Conservation (phyloP, 2,888 invertebrate genomes). For the Stegophylla sp. region DNA sequence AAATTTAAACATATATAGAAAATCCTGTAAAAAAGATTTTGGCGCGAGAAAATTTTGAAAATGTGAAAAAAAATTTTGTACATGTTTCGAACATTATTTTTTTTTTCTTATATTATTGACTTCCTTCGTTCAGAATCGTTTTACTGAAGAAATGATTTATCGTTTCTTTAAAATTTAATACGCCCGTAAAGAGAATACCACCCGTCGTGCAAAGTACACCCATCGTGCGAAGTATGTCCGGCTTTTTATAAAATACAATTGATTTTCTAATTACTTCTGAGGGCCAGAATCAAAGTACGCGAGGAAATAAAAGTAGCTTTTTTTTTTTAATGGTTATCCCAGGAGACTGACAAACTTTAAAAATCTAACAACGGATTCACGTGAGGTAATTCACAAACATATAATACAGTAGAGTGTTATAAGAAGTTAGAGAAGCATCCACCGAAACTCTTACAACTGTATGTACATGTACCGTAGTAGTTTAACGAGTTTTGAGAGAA, state of each 20-base stretch:
- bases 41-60: too few relatives aligned
- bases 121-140: too few relatives aligned
- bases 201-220: too few relatives aligned
- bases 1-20: too few relatives aligned
- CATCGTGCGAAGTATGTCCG: too few relatives aligned
- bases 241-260: neutral
- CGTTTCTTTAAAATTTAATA: too few relatives aligned
- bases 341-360: conserved; percentile 29
- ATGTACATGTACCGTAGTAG: neutral
- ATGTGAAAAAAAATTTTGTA: too few relatives aligned
- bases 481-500: conserved; percentile 26
- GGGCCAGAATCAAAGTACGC: conserved; percentile 3
- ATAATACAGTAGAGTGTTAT: conserved; percentile 6
- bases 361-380: conserved; percentile 27
- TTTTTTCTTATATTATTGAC: too few relatives aligned
- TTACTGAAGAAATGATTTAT: too few relatives aligned
- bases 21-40: too few relatives aligned
- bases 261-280: conserved; percentile 40
- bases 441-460: conserved; percentile 24
- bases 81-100: too few relatives aligned
- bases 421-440: conserved; percentile 38
- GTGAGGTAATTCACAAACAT: conserved; percentile 37
- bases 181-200: too few relatives aligned
- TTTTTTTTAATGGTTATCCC: conserved; percentile 38
- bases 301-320: conserved; percentile 30